Base-by-base conservation (phyloP, 1,140 invertebrate genomes). In the Bombyx mori region DNA sequence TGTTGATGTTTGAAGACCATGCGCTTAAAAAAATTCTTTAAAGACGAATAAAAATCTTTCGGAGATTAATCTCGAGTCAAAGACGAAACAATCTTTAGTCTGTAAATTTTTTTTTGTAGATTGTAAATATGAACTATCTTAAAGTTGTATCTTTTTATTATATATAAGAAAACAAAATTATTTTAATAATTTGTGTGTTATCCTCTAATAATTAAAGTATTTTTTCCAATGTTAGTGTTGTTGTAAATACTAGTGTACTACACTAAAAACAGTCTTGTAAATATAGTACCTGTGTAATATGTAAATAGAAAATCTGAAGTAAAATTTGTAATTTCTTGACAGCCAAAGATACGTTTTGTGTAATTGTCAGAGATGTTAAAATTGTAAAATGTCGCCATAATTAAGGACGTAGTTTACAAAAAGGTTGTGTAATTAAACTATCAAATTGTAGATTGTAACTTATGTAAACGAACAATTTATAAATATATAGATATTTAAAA, bases 371-470 rank as follows among this genome's bases (percentile, higher is more conserved):
- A 49, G 45, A 45, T 61, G 62, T 58, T 57, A 22, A 49, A 9
- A 44, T 48, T 56, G 35, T 48, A 58, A 58, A 58, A 63, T 51
- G 62, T 65, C 59, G 61, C 61, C 58, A 35, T 35, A 35, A 35
- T 35, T 60, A 65, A 62, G 57, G 52, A 65, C 66, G 76, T 79
- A 79, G 72, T 60, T 71, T 73, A 66, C 56, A 62, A 78, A 79
- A 82, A 70, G 81, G 81, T 84, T 84, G 81, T 84, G 81, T 84
- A 81, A 77, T 77, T 35, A 73, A 80, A 78, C 70, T 82, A 84
- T 84, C 77, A 82, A 73, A 68, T 63, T 72, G 70, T 84, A 82
- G 82, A 68, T 68, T 65, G n/a, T 50, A 50, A 68, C 77, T 62
- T 72, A 79, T 75, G 73, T 80, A 80, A 81, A 65, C 71, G 77